Conservation (phyloP, 2,113 vertebrate species). For the Oryzias javanicus region DNA sequence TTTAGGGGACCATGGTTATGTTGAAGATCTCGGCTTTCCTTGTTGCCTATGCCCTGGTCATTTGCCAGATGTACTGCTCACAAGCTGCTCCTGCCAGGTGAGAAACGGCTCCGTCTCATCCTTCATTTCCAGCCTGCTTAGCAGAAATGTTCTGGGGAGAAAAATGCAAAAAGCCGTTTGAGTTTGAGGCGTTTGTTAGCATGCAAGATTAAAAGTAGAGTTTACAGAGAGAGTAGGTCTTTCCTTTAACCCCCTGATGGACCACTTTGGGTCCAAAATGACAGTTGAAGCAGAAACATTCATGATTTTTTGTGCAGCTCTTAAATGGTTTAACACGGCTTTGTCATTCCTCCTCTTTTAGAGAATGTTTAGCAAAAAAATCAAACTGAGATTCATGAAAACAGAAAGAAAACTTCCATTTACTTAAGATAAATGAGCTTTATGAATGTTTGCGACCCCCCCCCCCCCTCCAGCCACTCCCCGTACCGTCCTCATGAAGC, state of each 20-base stretch:
- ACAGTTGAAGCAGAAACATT: too few relatives aligned
- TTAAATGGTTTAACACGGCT: too few relatives aligned
- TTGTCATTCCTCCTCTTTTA: too few relatives aligned
- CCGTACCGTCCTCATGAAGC: conserved; percentile 34
- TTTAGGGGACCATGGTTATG: conserved; percentile 85
- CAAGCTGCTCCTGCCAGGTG: conserved; percentile 90
- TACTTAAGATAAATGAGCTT: conserved; percentile 12
- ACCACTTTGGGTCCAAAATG: too few relatives aligned
- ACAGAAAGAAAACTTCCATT: conserved; percentile 1
- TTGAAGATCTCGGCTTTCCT: conserved; percentile 91
- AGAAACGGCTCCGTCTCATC: conserved; percentile 45
- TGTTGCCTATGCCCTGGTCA: conserved; percentile 87
- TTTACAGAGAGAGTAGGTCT: too few relatives aligned
- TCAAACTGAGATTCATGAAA: neutral
- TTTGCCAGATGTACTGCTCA: conserved; percentile 89
- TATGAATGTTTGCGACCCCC: conserved; percentile 27
- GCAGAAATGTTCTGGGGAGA: too few relatives aligned
- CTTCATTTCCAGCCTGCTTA: too few relatives aligned
- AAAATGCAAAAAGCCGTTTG: too few relatives aligned
- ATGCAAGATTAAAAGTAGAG: too few relatives aligned
- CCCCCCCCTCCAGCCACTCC: conserved; percentile 24
- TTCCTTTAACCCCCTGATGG: too few relatives aligned
- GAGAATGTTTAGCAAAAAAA: too few relatives aligned
- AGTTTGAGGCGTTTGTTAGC: too few relatives aligned
- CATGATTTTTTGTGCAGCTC: neutral